Conservation (phyloP, 2,113 vertebrate species). For the Gobiocypris rarus region DNA sequence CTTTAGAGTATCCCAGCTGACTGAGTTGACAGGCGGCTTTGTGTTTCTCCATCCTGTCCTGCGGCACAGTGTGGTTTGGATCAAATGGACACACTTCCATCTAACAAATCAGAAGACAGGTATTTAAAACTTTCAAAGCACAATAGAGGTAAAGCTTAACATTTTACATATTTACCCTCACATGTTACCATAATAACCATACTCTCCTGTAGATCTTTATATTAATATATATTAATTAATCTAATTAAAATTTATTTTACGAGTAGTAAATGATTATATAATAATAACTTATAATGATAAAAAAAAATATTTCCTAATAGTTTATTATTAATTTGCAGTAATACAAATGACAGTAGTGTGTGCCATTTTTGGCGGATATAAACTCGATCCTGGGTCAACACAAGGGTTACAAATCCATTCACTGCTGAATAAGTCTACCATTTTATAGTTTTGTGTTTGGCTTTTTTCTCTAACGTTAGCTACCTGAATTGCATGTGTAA, state of each 20-base stretch:
- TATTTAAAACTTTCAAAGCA: not conserved
- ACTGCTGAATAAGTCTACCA: not conserved
- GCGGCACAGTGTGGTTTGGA: slow-evolving; percentile 80
- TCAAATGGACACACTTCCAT: slow-evolving; percentile 84
- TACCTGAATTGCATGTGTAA: slow-evolving; percentile 44
- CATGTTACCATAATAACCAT: too few relatives aligned
- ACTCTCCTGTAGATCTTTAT: not conserved
- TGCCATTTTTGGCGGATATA: not conserved
- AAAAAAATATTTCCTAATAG: not conserved
- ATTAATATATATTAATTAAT: not conserved
- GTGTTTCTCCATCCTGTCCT: slow-evolving; percentile 83
- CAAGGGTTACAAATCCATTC: not conserved
- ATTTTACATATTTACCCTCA: not conserved
- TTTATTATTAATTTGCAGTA: not conserved
- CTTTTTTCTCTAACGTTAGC: not conserved
- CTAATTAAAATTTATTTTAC: not conserved
- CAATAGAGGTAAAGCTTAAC: not conserved
- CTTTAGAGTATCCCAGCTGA: slow-evolving; percentile 82
- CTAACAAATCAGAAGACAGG: slow-evolving; percentile 71
- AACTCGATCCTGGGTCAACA: not conserved
- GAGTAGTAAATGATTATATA: not conserved
- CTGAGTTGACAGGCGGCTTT: slow-evolving; percentile 78
- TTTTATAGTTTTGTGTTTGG: not conserved
- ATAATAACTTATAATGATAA: not conserved
- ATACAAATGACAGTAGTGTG: not conserved